A percentile compares a stretch with the other conserved stretches of the same genome.
Conservation (phyloP, 1,140 invertebrate species). For the Drosophila chauvacae region DNA sequence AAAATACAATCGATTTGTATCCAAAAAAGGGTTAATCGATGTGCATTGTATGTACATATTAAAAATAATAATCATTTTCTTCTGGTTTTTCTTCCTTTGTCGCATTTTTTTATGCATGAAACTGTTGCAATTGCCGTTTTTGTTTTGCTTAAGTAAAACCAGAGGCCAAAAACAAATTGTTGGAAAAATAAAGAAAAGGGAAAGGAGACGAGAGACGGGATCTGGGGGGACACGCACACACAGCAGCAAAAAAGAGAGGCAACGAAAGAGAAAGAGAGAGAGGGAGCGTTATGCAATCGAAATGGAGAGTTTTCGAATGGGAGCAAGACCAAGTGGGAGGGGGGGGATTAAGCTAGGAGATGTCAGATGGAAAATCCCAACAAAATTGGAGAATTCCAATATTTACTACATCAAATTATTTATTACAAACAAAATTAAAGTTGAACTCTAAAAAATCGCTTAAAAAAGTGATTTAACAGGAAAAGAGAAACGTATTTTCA, state of each 20-base stretch:
- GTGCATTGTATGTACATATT: not conserved
- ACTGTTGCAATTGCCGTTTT: conserved; percentile 61
- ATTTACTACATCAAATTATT: not conserved
- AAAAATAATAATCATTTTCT: conserved; percentile 28
- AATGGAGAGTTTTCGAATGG: conserved; percentile 39
- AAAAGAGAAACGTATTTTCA: conserved; percentile 34
- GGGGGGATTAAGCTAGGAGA: not conserved
- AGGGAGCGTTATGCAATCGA: conserved; percentile 43
- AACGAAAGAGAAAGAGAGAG: not conserved
- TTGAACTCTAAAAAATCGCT: not conserved
- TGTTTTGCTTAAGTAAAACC: conserved; percentile 49
- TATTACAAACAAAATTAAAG: too few relatives aligned
- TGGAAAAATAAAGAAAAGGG: conserved; percentile 28
- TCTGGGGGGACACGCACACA: conserved; percentile 22
- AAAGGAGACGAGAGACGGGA: conserved; percentile 14
- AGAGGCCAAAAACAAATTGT: conserved; percentile 39
- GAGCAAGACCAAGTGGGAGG: conserved; percentile 18
- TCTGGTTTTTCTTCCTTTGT: conserved; percentile 34
- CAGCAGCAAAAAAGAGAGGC: conserved; percentile 1
- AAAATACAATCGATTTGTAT: conserved; percentile 22
- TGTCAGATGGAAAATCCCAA: conserved; percentile 8
- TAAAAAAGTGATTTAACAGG: conserved; percentile 1
- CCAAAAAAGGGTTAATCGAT: conserved; percentile 25
- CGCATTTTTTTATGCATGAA: conserved; percentile 30
- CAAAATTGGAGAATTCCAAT: not conserved